A percentile compares a stretch with the other conserved stretches of the same genome.
Conservation (phyloP, 2,113 vertebrate genomes). For the Pavo muticus region DNA sequence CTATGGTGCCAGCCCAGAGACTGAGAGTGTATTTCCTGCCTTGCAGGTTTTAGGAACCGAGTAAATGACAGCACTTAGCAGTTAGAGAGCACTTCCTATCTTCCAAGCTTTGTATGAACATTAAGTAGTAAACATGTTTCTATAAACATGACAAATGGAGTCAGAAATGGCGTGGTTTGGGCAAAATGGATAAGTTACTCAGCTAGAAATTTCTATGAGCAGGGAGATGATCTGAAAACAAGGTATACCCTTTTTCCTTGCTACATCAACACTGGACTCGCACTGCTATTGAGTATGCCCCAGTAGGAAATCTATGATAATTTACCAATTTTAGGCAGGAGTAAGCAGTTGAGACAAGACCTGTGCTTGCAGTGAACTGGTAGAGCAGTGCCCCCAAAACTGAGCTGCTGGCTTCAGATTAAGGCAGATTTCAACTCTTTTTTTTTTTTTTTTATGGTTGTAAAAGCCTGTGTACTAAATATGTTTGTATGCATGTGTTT, state of each 20-base stretch:
- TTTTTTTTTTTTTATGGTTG: too few species aligned
- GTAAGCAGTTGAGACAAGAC: neutral
- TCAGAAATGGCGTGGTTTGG: neutral
- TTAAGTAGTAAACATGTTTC: constrained; percentile 5
- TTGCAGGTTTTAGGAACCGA: neutral
- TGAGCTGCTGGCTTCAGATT: neutral
- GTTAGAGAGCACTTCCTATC: neutral
- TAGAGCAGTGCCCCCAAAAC: rapidly evolving
- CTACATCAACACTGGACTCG: neutral
- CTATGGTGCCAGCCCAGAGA: neutral
- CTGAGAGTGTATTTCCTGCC: neutral
- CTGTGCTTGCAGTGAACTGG: neutral
- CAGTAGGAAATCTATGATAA: neutral
- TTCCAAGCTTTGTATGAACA: neutral
- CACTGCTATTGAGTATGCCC: rapidly evolving
- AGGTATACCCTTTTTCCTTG: neutral
- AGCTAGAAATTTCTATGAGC: neutral
- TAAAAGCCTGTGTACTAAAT: too few species aligned
- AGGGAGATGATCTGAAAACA: neutral
- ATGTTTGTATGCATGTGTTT: neutral
- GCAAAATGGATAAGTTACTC: neutral
- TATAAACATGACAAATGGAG: constrained; percentile 18
- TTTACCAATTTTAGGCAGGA: neutral
- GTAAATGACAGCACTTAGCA: neutral
- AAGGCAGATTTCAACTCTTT: neutral